Base-by-base conservation (phyloP, 2,888 invertebrate genomes). In the Sussaba pulchella region DNA sequence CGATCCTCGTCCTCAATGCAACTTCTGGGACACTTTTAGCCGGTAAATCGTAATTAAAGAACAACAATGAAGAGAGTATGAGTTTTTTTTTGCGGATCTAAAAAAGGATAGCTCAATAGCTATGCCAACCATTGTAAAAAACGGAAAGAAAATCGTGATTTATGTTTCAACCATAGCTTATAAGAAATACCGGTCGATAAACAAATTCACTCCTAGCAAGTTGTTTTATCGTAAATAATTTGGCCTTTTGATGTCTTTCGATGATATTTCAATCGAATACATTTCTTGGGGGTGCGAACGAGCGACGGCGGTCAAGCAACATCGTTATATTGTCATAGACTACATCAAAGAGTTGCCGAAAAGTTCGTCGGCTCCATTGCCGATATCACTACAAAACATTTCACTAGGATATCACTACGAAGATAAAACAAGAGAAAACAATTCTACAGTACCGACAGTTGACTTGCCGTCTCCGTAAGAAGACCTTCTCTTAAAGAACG, bases 141-240 rank as follows among this genome's bases (percentile, higher is more conserved):
- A n/a, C n/a, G n/a, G n/a, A n/a, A n/a, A n/a, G n/a, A n/a, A n/a
- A n/a, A n/a, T n/a, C n/a, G n/a, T n/a, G n/a, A n/a, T 36, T 36
- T 12, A 12, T 39, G 39, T 39, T 5, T 8, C 39, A 12, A 6
- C 39, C 39, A 39, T 26, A 24, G 4, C n/a, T 10, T 26, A 21
- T 5, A 24, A 57, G 31, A 70, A 47, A 64, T 31, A 47, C 45
- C 4, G n/a, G 47, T 47, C 36, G 31, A 47, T 19, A 64, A 64
- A 47, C 5, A 47, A n/a, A 52, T 24, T 36, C 57, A 21, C n/a
- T 26, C 19, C 45, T 14, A 21, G 36, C 19, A 8, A 31, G 24
- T 47, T 57, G 24, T 54, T 69, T 45, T 47, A 71, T 19, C 59
- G 45, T 26, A 45, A 57, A 59, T 71, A 45, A 59, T 45, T 71